Evolutionary conservation across 2,888 invertebrate species (phyloP), one percentile per base, ranked within the genome.

Genomic region (Machimus rusticus): DNA sequence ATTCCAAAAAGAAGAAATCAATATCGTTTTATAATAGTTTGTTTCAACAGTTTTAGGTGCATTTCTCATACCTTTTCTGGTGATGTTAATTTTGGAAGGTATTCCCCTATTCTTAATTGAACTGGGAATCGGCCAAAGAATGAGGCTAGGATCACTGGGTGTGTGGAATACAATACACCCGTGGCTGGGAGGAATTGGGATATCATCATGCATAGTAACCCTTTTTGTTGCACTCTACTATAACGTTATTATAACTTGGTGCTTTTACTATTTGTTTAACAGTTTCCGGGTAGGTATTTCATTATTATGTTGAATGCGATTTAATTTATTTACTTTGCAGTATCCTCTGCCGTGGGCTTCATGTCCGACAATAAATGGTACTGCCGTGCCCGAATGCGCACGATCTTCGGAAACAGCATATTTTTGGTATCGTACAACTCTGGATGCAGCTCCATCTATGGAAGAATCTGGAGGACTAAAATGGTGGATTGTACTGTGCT

Each of bases 91-190:
- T 88, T 93, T 98, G 90, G 98, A 98, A 92, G 99, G 98, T 19
- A 95, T 98, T 90, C 98, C 99, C 0, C 94, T 99, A 86, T 98
- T 98, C 93, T 95, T 98, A 88, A 97, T 99, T 90, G 99, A 99
- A 93, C 94, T 99, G 93, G 98, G 98, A 16, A 97, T 98, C 87
- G 99, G 98, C 0, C 98, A 99, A 94, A 95, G 96, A 92, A 96
- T 98, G 96, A 94, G 98, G 16, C 94, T 97, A 88, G 97, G 99
- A 57, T 96, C 97, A 2, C 93, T 98, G 34, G 98, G 98, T 0
- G 98, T 98, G 0, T 99, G 98, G 98, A 98, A 98, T 93, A 97
- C 97, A 90, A 98, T 99, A 91, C 98, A 98, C 92, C 98, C 98
- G 91, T 93, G 98, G 96, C 94, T 98, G 87, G 98, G 98, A 12